Percentiles rank a stretch among this genome's conserved stretches.
Evolutionary conservation across 2,797 vertebrate species (phyloP).

Genomic region (Xiphorhynchus erythropygius): DNA sequence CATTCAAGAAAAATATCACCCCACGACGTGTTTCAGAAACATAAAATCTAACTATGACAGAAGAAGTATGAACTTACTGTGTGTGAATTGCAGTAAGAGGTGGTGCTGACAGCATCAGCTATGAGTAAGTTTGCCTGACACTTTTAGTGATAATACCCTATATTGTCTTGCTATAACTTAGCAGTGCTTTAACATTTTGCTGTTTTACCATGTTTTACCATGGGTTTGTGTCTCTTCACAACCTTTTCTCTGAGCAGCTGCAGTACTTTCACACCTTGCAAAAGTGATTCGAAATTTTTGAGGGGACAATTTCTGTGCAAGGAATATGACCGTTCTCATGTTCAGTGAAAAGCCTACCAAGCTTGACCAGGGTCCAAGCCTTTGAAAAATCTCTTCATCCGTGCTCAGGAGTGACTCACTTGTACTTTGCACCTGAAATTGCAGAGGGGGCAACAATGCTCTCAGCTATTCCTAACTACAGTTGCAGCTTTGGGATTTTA

Average conservation of each 20-base stretch:
- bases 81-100: neutral
- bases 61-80: neutral
- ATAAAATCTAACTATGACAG: neutral
- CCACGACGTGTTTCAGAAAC: neutral
- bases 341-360: neutral
- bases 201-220: neutral
- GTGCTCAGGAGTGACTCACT: neutral
- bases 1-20: slow-evolving; percentile 7
- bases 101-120: slow-evolving; percentile 8
- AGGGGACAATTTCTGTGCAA: neutral
- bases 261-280: neutral
- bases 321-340: neutral
- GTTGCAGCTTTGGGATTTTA: neutral
- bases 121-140: neutral
- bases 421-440: neutral
- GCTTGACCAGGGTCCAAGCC: neutral
- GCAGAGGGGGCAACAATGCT: neutral
- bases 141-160: neutral
- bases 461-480: neutral
- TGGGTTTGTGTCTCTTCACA: neutral
- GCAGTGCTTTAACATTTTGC: neutral
- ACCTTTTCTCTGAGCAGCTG: neutral
- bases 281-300: neutral
- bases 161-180: neutral
- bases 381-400: neutral